A percentile compares a stretch with the other conserved stretches of the same genome.
Conservation (phyloP, 2,113 vertebrate genomes). For the Loxodonta africana region DNA sequence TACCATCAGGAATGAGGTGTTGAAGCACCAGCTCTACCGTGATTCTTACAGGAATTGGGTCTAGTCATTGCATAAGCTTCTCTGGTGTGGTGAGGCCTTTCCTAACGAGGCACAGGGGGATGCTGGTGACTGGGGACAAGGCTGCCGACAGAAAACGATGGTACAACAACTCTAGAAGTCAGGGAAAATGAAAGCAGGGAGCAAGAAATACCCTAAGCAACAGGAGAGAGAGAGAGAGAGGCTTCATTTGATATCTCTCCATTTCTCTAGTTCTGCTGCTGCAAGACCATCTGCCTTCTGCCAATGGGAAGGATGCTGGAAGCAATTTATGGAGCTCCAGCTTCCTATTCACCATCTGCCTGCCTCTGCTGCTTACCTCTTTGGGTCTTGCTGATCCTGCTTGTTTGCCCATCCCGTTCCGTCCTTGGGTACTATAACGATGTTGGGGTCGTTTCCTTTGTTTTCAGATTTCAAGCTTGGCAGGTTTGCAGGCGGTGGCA, state of each 20-base stretch:
- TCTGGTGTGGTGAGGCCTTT: not conserved
- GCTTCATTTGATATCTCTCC: not conserved
- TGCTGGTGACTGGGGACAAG: not conserved
- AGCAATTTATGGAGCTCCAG: too few species aligned
- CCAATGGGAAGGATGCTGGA: not conserved
- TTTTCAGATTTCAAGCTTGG: constrained; percentile 99
- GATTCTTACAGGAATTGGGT: not conserved
- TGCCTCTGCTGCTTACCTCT: constrained; percentile 90
- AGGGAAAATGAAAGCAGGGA: not conserved
- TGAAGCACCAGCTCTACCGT: too few species aligned
- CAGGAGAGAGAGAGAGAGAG: fast-evolving
- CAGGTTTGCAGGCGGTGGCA: constrained; percentile 99
- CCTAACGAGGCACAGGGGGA: not conserved
- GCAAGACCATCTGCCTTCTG: not conserved
- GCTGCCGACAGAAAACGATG: not conserved
- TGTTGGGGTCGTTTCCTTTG: constrained; percentile 99
- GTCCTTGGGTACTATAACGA: constrained; percentile 99
- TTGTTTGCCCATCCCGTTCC: constrained; percentile 99
- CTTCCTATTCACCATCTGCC: not conserved
- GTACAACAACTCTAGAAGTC: not conserved
- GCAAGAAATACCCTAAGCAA: not conserved
- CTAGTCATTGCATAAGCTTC: not conserved
- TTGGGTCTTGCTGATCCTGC: constrained; percentile 99
- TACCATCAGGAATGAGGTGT: fast-evolving
- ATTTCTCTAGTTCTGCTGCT: not conserved